Percentiles rank a stretch among this genome's conserved stretches.
phyloP scores from a whole-genome alignment of 1,140 invertebrate species.

The Leptinotarsa defecta region DNA sequence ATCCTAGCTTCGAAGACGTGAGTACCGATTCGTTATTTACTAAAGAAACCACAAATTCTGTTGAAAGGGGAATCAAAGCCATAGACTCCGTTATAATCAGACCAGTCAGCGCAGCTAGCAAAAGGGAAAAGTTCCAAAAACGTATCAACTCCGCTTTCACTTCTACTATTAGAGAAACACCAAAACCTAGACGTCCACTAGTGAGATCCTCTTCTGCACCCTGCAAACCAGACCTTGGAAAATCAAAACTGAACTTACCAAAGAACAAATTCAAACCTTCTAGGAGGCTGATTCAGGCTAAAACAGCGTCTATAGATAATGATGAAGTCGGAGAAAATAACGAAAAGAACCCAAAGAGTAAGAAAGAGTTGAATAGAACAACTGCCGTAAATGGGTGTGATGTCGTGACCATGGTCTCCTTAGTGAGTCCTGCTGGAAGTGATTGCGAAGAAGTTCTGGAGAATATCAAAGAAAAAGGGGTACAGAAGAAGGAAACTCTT shows the following conservation, averaged over 20 bases:
- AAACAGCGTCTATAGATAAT: conserved; percentile 27
- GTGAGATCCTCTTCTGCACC: conserved; percentile 49
- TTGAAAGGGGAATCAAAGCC: conserved; percentile 12
- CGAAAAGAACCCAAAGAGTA: conserved; percentile 29
- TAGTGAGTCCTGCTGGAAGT: conserved; percentile 61
- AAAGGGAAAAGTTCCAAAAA: conserved; percentile 51
- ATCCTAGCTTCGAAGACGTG: not conserved
- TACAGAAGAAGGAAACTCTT: conserved; percentile 41
- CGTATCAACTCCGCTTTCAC: conserved; percentile 52
- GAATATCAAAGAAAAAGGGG: conserved; percentile 15
- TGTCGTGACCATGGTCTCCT: conserved; percentile 63
- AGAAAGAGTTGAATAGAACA: conserved; percentile 32
- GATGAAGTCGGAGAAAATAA: conserved; percentile 31
- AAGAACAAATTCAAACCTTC: conserved; percentile 47
- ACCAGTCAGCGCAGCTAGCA: conserved; percentile 48
- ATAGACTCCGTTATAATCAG: conserved; percentile 43
- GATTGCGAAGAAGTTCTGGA: conserved; percentile 56
- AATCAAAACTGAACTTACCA: conserved; percentile 49
- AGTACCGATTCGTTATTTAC: not conserved
- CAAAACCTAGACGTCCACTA: conserved; percentile 40
- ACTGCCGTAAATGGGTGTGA: conserved; percentile 47
- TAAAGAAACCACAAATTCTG: not conserved
- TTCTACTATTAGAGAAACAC: conserved; percentile 35
- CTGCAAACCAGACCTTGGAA: conserved; percentile 43
- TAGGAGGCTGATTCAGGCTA: conserved; percentile 32